Evolutionary conservation across 2,797 vertebrate species (phyloP).

Genomic region (Falco novaeseelandiae): DNA sequence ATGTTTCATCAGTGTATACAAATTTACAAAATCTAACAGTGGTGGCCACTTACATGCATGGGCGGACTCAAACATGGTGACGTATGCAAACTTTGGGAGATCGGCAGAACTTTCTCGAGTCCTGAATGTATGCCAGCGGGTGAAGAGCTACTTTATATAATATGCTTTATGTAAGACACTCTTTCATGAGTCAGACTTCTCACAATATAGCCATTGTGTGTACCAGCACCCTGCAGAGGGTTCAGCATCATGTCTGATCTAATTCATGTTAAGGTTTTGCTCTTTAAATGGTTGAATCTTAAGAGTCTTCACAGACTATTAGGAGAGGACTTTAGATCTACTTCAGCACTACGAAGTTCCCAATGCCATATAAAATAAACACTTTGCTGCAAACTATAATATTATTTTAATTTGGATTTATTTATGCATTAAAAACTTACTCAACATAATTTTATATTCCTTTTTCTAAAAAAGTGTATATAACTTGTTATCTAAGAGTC

Average conservation of each 20-base stretch:
- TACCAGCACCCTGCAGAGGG: neutral
- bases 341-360: neutral
- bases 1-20: accelerated
- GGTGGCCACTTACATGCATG: neutral
- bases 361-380: neutral
- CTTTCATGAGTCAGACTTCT: conserved; percentile 43
- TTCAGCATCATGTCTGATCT: conserved; percentile 17
- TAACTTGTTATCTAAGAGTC: neutral
- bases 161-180: conserved; percentile 14
- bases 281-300: neutral
- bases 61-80: neutral
- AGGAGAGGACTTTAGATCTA: neutral
- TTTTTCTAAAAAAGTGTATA: neutral
- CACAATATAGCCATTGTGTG: neutral
- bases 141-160: conserved; percentile 32
- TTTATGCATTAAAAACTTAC: neutral
- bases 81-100: neutral
- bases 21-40: neutral
- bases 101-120: neutral
- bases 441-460: neutral
- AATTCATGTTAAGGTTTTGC: neutral
- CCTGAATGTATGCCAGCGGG: neutral
- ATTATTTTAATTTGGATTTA: neutral
- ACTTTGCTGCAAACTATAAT: neutral
- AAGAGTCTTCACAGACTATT: neutral